phyloP scores from a whole-genome alignment of 2,797 vertebrate genomes.

The Enoplosus armatus region DNA sequence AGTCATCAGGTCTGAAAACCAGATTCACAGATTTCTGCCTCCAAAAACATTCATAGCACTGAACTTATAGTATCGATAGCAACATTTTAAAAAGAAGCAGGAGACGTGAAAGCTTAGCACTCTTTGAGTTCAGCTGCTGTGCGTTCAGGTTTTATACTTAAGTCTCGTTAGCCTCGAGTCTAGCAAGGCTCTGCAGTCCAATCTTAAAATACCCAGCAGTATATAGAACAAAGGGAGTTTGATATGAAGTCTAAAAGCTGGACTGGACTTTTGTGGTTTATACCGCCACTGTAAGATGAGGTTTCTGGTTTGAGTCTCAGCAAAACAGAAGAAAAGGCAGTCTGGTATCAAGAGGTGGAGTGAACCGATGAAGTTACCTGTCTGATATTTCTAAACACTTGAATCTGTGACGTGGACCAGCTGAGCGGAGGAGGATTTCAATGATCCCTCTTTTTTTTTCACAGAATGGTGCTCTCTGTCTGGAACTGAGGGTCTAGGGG shows the following conservation, averaged over 20 bases:
- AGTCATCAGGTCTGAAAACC: not conserved
- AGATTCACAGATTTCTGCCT: conserved; percentile 36
- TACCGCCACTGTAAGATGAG: conserved; percentile 25
- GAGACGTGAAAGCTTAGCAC: conserved; percentile 39
- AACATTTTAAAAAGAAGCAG: conserved; percentile 27
- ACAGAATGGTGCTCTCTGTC: conserved; percentile 92
- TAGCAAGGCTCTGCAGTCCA: conserved; percentile 45
- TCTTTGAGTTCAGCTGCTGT: conserved; percentile 39
- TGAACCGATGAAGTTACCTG: not conserved
- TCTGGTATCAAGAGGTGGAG: conserved; percentile 23
- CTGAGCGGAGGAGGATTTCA: conserved; percentile 12
- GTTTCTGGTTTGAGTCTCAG: conserved; percentile 50
- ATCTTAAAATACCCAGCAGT: conserved; percentile 48
- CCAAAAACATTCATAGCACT: conserved; percentile 21
- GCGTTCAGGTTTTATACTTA: conserved; percentile 41
- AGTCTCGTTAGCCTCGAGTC: conserved; percentile 26
- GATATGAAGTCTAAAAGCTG: conserved; percentile 28
- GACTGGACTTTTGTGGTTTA: conserved; percentile 21
- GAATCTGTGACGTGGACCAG: conserved; percentile 13
- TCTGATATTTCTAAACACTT: conserved; percentile 34
- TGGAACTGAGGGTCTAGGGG: conserved; percentile 79
- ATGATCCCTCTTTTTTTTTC: conserved; percentile 28
- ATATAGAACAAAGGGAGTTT: conserved; percentile 23
- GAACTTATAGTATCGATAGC: conserved; percentile 30
- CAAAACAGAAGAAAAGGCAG: conserved; percentile 32